phyloP scores from a whole-genome alignment of 2,113 vertebrate species.

The Brachypodius melanocephalos region DNA sequence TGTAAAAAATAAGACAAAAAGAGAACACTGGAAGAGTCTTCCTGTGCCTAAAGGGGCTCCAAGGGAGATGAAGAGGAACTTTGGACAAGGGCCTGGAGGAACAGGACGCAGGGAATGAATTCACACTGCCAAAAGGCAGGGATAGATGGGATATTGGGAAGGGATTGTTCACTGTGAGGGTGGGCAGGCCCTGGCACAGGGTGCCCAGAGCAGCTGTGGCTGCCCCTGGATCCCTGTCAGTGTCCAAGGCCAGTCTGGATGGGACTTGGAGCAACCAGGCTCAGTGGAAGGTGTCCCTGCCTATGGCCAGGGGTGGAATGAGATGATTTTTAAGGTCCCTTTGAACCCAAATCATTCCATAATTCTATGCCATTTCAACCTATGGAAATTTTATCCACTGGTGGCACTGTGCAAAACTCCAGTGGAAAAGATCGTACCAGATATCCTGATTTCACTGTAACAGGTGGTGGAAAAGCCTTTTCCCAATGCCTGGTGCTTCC shows the following conservation, averaged over 20 bases:
- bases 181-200: accelerated
- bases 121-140: background rate
- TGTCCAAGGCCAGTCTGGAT: accelerated
- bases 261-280: accelerated
- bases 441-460: background rate
- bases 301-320: accelerated
- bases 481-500: background rate
- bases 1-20: background rate
- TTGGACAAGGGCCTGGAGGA: background rate
- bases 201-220: background rate
- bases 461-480: background rate
- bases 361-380: background rate
- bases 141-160: accelerated
- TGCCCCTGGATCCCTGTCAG: background rate
- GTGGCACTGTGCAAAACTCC: background rate
- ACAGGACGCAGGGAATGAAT: background rate
- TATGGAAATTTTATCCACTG: background rate
- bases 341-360: background rate
- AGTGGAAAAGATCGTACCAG: background rate
- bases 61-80: background rate
- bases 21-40: background rate
- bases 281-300: accelerated
- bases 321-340: accelerated
- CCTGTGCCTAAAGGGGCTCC: background rate
- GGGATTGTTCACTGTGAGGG: accelerated